Evolutionary conservation across 2,888 invertebrate species (phyloP), one percentile per base, ranked within the genome.

Genomic region (Bombyx huttoni): DNA sequence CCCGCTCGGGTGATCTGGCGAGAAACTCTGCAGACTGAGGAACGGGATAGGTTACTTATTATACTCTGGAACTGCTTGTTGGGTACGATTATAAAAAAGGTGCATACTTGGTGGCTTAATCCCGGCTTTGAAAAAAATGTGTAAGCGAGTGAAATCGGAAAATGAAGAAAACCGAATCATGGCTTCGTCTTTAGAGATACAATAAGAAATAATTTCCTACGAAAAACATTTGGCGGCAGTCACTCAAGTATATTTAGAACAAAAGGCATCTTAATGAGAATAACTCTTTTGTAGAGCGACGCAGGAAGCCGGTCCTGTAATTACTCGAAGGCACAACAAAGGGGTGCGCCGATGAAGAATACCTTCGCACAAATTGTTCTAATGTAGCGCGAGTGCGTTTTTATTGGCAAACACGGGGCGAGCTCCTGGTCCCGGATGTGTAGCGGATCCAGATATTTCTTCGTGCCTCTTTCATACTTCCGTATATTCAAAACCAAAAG

Each of bases 341-440:
- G 24, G 48, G 52, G 52, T 47, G 34, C 48, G 45, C 40, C 48
- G 48, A 48, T 50, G 50, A 52, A 52, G 52, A 48, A 52, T 50
- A 50, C 24, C 24, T 24, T 3, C 45, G 34, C 47, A 12, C 33
- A 51, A 51, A 51, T 47, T 51, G 50, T 51, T 50, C 10, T 52
- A 48, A 52, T 50, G 50, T 52, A 46, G 49, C 49, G 40, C 46
- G 46, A 24, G 33, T 46, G 46, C 52, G 50, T 48, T 40, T 40
- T 40, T 40, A 49, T 52, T 52, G 34, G 10, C 47, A 47, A 9
- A 47, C 13, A 13, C 13, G 14, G 10, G 13, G 8, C 13, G 13
- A 47, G 13, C n/a, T 47, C 47, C 6, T 1, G 40, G 12, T 14
- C 49, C 13, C 24, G 2, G 24, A 24, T 24, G 5, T 24, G 5